Base-by-base conservation (phyloP, 2,113 vertebrate species). In the Atractosteus spatula region DNA sequence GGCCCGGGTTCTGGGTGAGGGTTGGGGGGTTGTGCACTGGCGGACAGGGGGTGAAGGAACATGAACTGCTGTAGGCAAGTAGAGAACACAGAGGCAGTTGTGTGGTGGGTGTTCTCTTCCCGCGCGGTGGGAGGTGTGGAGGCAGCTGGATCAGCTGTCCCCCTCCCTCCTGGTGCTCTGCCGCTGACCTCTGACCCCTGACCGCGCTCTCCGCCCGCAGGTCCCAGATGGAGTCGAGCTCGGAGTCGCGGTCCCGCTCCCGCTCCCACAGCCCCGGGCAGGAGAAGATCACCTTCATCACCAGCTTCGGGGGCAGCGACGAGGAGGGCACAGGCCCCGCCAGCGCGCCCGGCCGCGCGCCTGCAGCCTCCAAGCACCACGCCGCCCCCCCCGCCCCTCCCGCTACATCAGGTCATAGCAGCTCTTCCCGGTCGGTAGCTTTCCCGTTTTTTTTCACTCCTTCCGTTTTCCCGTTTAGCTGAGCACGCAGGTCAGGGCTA, bases 401-500 rank as follows among this genome's bases (percentile, higher is more conserved):
- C 71, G 76, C 45, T 77, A 86, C 42, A 83, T 87, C 94, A 93
- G 95, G 95, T 94, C 96, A 95, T 93, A 96, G 93, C 92, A 87
- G 93, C 90, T 91, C 92, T 82, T 93, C 96, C 95, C 96, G 96
- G 96, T 98, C 96, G 93, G 96, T 98, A 97, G 94, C 93, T 94
- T 94, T 92, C 89, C 85, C 71, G 79, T 77, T 85, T 6, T 66
- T 83, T 86, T 85, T 85, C 78, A 86, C 86, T 89, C 83, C 85
- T 83, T 89, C 62, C 81, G 78, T 80, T 81, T 78, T 74, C 79
- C 77, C 77, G 76, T 51, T 29, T 29, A 29, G 5, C 47, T 51
- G 5, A 7, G 47, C 47, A 51, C 47, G 10, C 2, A 51, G 47
- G 5, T 51, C 5, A 51, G 10, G 47, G 47, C 47, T 51, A 51